These are phyloP conservation scores for Gymnothorax reevesii DNA, from an alignment of 2,797 vertebrate genomes.

Conservation along the genomic window DNA sequence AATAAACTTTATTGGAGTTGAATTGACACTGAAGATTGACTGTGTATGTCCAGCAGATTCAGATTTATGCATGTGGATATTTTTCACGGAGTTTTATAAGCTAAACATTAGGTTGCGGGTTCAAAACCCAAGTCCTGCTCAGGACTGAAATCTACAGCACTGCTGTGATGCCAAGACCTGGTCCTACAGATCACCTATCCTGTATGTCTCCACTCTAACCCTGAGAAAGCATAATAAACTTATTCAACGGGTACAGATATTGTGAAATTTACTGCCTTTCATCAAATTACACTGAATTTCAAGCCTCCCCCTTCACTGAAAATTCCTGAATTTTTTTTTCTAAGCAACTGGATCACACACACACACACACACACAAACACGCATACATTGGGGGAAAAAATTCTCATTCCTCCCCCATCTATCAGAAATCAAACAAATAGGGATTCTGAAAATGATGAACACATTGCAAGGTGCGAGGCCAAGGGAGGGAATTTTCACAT, in stretches of 20 bases:
- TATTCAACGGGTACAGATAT: too few species aligned
- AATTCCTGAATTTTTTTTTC: not conserved
- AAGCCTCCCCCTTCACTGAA: not conserved
- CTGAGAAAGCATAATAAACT: too few species aligned
- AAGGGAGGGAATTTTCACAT: not conserved
- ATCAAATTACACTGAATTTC: not conserved
- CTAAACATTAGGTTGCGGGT: not conserved
- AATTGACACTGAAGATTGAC: not conserved
- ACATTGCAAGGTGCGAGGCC: not conserved
- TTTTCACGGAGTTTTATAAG: not conserved
- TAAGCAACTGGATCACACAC: not conserved
- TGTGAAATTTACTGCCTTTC: too few species aligned
- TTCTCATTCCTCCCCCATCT: not conserved
- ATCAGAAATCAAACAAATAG: not conserved
- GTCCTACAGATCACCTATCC: too few species aligned
- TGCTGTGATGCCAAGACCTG: not conserved
- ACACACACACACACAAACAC: not conserved
- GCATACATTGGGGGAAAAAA: too few species aligned
- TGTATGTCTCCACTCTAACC: too few species aligned
- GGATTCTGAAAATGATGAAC: not conserved
- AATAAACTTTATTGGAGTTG: constrained; percentile 1
- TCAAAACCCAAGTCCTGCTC: not conserved
- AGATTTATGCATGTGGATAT: not conserved
- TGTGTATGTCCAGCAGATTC: not conserved
- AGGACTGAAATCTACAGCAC: not conserved